These are phyloP conservation scores for Pelobates cultripes DNA, from an alignment of 2,797 vertebrate species.

Conservation along the genomic window DNA sequence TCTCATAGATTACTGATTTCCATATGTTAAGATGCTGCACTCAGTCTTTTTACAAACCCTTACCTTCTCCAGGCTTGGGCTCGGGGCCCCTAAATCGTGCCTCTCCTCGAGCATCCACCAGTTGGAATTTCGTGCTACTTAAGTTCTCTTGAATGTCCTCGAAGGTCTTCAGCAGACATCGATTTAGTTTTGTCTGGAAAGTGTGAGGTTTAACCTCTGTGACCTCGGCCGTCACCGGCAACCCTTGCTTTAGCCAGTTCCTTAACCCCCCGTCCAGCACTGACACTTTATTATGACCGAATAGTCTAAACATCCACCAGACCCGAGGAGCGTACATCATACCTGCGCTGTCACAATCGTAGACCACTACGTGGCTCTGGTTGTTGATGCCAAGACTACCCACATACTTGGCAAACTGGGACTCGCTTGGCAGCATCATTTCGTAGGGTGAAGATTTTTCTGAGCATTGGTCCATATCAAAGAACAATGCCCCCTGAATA, in stretches of 20 bases:
- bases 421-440: slow-evolving; percentile 84
- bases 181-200: slow-evolving; percentile 74
- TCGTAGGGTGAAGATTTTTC: slow-evolving; percentile 76
- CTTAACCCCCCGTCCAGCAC: slow-evolving; percentile 89
- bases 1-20: no score
- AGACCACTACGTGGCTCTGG: slow-evolving; percentile 90
- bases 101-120: slow-evolving; percentile 84
- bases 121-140: slow-evolving; percentile 73
- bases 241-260: slow-evolving; percentile 82
- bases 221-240: slow-evolving; percentile 74
- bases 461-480: slow-evolving; percentile 87
- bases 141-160: slow-evolving; percentile 87
- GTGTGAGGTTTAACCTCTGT: slow-evolving; percentile 60
- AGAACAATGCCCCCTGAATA: slow-evolving; percentile 85
- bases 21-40: no score
- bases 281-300: slow-evolving; percentile 86
- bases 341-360: slow-evolving; percentile 85
- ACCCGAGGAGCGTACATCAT: slow-evolving; percentile 85
- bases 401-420: slow-evolving; percentile 81
- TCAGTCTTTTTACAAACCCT: slow-evolving; percentile 45
- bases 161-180: slow-evolving; percentile 82
- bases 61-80: slow-evolving; percentile 87
- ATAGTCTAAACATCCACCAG: slow-evolving; percentile 97
- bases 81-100: slow-evolving; percentile 84
- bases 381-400: slow-evolving; percentile 82